Percentiles rank a stretch among this genome's conserved stretches.
Evolutionary conservation across 2,797 vertebrate species (phyloP).

Genomic region (Muraenolepis orangiensis): DNA sequence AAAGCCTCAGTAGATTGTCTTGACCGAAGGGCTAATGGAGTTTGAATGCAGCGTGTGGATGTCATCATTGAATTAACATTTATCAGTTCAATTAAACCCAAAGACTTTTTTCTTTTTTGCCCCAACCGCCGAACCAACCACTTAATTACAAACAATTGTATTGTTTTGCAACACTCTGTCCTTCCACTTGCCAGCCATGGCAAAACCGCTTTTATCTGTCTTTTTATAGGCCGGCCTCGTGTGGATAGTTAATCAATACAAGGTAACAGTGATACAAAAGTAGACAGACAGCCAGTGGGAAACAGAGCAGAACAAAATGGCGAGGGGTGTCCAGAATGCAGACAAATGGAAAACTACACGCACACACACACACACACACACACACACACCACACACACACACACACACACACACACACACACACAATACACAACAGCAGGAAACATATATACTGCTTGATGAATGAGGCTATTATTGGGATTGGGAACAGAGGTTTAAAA

Average conservation of each 20-base stretch:
- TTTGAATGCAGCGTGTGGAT: background rate
- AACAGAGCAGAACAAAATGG: slow-evolving; percentile 53
- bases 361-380: no score
- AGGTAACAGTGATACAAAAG: slow-evolving; percentile 45
- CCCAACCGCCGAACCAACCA: background rate
- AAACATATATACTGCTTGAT: slow-evolving; percentile 53
- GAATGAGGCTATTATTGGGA: slow-evolving; percentile 55
- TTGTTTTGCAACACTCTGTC: slow-evolving; percentile 11
- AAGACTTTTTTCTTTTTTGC: background rate
- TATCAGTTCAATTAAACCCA: background rate
- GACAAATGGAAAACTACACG: slow-evolving; percentile 47
- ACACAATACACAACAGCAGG: slow-evolving; percentile 43
- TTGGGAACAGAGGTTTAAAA: slow-evolving; percentile 26
- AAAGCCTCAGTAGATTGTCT: background rate
- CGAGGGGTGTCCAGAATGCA: slow-evolving; percentile 45
- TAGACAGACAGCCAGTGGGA: slow-evolving; percentile 38
- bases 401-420: no score
- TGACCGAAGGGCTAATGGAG: background rate
- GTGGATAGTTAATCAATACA: slow-evolving; percentile 53
- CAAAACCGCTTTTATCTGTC: slow-evolving; percentile 34
- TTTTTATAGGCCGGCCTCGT: slow-evolving; percentile 33
- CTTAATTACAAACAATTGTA: background rate
- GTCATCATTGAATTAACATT: background rate
- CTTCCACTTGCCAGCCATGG: slow-evolving; percentile 10
- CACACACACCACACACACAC: no score